Evolutionary conservation across 2,888 invertebrate genomes (phyloP).

Genomic region (Nymphalis c-album): DNA sequence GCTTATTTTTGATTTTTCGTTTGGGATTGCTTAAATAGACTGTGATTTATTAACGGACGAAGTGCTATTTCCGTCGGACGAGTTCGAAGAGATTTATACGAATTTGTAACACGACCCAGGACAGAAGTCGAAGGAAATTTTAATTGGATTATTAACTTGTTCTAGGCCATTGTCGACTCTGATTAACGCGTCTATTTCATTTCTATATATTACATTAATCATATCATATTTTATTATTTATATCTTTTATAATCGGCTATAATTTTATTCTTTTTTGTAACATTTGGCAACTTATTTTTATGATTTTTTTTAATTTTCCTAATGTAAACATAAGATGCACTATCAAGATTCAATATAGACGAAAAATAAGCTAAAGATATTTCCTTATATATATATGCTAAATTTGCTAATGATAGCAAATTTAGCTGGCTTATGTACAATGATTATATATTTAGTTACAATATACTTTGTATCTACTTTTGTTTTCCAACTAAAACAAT

Average conservation of each 20-base stretch:
- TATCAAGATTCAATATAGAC: too few species aligned
- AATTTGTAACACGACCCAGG: slow-evolving; percentile 75
- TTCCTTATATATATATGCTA: too few species aligned
- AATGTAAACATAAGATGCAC: background rate
- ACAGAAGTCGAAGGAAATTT: slow-evolving; percentile 74
- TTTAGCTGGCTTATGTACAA: too few species aligned
- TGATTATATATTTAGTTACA: background rate
- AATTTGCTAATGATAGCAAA: too few species aligned
- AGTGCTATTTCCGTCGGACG: slow-evolving; percentile 79
- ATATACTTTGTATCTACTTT: slow-evolving; percentile 9
- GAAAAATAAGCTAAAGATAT: too few species aligned
- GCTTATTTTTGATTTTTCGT: slow-evolving; percentile 77
- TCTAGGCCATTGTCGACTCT: slow-evolving; percentile 51
- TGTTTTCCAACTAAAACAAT: slow-evolving; percentile 57
- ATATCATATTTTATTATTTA: slow-evolving; percentile 8
- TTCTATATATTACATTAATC: slow-evolving; percentile 10
- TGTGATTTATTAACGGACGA: slow-evolving; percentile 75
- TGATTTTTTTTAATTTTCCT: background rate
- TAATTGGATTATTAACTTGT: slow-evolving; percentile 79
- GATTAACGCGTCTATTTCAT: slow-evolving; percentile 40
- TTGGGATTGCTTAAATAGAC: slow-evolving; percentile 78
- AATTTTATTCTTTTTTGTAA: background rate
- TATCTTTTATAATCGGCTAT: background rate
- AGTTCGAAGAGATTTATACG: slow-evolving; percentile 77
- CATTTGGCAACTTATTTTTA: slow-evolving; percentile 8